Percentiles rank a stretch among this genome's conserved stretches.
Evolutionary conservation across 2,797 vertebrate species (phyloP).

Genomic region (Sebastes ruberrimus): DNA sequence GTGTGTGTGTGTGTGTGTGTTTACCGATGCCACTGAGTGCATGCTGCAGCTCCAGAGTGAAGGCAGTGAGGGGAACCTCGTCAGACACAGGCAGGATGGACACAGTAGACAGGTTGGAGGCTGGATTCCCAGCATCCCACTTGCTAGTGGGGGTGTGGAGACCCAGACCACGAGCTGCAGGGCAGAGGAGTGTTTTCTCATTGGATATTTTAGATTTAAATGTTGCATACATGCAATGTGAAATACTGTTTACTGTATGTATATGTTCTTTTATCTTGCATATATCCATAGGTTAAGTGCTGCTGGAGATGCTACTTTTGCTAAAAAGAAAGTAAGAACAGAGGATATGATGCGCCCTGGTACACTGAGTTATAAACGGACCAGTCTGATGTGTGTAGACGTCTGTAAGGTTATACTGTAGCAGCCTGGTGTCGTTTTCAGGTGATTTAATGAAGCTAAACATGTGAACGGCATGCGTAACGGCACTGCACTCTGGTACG

Average conservation of each 20-base stretch:
- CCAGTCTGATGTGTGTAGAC: too few relatives aligned
- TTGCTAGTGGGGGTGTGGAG: constrained; percentile 84
- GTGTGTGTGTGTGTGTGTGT: constrained; percentile 13
- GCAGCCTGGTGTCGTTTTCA: too few relatives aligned
- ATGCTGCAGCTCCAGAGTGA: constrained; percentile 92
- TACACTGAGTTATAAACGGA: too few relatives aligned
- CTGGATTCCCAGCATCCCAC: constrained; percentile 90
- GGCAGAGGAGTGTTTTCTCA: not conserved
- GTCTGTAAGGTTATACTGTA: too few relatives aligned
- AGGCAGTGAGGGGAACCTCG: constrained; percentile 91
- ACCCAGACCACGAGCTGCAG: constrained; percentile 84
- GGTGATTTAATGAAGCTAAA: too few relatives aligned
- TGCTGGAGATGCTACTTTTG: too few relatives aligned
- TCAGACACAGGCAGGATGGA: constrained; percentile 91
- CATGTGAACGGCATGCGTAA: too few relatives aligned
- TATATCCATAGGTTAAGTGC: not conserved
- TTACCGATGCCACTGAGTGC: constrained; percentile 90
- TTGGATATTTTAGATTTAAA: not conserved
- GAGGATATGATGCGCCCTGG: too few relatives aligned
- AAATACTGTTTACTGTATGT: not conserved
- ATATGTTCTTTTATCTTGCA: not conserved
- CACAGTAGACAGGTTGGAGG: constrained; percentile 92
- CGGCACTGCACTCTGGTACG: too few relatives aligned
- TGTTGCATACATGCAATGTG: not conserved
- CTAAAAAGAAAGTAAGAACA: too few relatives aligned